Percentiles rank a stretch among this genome's conserved stretches.
These are phyloP conservation scores for Ctenodactylus gundi DNA, from an alignment of 2,113 vertebrate genomes.

Conservation along the genomic window DNA sequence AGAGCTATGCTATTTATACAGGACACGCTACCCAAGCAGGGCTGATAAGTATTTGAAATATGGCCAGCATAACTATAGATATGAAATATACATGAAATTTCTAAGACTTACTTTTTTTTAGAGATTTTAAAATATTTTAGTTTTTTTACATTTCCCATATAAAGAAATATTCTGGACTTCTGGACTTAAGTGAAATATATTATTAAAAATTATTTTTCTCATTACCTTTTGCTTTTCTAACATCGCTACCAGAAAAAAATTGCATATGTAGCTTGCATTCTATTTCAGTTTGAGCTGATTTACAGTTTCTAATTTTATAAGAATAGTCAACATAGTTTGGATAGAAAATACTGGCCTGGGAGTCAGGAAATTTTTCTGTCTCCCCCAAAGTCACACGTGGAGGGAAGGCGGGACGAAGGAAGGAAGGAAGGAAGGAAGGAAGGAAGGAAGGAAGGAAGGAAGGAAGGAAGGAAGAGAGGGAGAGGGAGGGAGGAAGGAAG, in stretches of 20 bases:
- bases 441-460: background rate
- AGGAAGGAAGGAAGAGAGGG: background rate
- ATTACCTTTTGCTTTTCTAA: background rate
- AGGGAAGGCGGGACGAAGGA: background rate
- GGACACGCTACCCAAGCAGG: background rate
- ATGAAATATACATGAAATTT: background rate
- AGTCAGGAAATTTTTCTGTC: background rate
- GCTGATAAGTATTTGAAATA: background rate
- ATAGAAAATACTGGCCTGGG: background rate
- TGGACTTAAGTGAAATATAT: background rate
- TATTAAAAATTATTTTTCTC: background rate
- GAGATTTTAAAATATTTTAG: background rate
- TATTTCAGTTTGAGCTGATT: background rate
- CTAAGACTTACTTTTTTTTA: background rate
- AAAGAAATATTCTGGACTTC: background rate
- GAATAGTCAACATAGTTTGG: background rate
- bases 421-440: background rate
- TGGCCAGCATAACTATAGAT: background rate
- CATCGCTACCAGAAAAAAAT: background rate
- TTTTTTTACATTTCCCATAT: background rate
- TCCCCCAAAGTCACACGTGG: background rate
- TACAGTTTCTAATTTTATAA: constrained; percentile 20
- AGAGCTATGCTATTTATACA: background rate
- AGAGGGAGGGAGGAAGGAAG: background rate
- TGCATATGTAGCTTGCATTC: background rate